Evolutionary conservation across 2,797 vertebrate species (phyloP), one percentile per base, ranked within the genome.

Genomic region (Acanthurus lineatus): DNA sequence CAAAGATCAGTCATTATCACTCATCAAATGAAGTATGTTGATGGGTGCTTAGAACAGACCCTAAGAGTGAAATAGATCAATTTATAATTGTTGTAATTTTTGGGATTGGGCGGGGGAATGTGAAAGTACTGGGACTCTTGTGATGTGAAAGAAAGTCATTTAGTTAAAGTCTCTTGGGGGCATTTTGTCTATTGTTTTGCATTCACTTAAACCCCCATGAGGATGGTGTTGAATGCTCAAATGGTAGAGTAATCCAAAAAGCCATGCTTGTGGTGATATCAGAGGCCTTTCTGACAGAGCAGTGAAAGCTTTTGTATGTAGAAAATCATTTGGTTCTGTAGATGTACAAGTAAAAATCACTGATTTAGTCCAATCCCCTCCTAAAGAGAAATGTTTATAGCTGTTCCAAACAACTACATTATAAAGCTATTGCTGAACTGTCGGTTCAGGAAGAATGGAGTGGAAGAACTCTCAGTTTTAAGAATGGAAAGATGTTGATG

Each of bases 61-160:
- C 81, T 73, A 79, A 58, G 84, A 86, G 83, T 81, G 73, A 65
- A 73, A 79, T 57, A 81, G 86, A 86, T 85, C 76, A 58, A 89
- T 90, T 86, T 58, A 77, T 91, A 86, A 88, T 78, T 22, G 52
- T 22, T 86, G 75, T 69, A n/a, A 87, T 86, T 79, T 89, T 86
- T 69, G 54, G 64, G 78, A 44, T 45, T 40, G 61, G 67, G 56
- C 45, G 58, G 73, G 71, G 67, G 65, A 54, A 56, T 38, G 56
- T 47, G 79, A 35, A 84, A 86, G 73, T 80, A 82, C 73, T 81
- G 51, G 48, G 82, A 89, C 85, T 90, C 72, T 83, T 87, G 76
- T 83, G 83, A 89, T 88, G 72, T 76, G 75, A 88, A 75, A 81
- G 70, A 86, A 87, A 75, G 54, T 82, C 75, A 86, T 92, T 91